Conservation (phyloP, 1,140 invertebrate species). For the Chrysomallon squamiferum region DNA sequence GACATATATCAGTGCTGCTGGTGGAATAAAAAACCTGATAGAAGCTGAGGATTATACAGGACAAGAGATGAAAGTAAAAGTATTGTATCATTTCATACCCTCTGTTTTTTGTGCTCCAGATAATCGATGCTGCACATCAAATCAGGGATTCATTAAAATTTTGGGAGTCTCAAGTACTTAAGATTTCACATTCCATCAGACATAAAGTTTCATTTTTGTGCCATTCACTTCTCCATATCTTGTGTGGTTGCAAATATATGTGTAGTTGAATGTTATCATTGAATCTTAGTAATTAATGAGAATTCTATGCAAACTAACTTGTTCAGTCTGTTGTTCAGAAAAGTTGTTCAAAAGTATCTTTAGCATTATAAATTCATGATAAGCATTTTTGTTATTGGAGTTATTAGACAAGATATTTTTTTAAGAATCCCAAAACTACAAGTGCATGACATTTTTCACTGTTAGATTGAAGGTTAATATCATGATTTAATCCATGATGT, state of each 20-base stretch:
- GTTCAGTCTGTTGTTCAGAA: too few species aligned
- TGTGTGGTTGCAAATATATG: not conserved
- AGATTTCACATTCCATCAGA: not conserved
- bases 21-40: slow-evolving; percentile 52
- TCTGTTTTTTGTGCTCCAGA: not conserved
- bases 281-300: too few species aligned
- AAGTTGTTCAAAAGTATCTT: too few species aligned
- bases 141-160: not conserved
- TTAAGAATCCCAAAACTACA: too few species aligned
- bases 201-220: not conserved
- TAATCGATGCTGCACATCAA: not conserved
- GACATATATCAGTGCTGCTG: slow-evolving; percentile 59
- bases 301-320: too few species aligned
- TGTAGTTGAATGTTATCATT: not conserved
- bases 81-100: too few species aligned
- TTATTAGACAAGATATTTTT: too few species aligned
- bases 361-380: too few species aligned
- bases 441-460: too few species aligned
- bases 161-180: not conserved
- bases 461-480: too few species aligned
- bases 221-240: not conserved
- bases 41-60: slow-evolving; percentile 57
- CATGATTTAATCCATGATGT: too few species aligned
- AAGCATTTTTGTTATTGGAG: too few species aligned
- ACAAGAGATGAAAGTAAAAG: slow-evolving; percentile 62